Percentiles rank a stretch among this genome's conserved stretches.
These are phyloP conservation scores for Lepidothrix coronata DNA, from an alignment of 2,113 vertebrate species.

Conservation along the genomic window DNA sequence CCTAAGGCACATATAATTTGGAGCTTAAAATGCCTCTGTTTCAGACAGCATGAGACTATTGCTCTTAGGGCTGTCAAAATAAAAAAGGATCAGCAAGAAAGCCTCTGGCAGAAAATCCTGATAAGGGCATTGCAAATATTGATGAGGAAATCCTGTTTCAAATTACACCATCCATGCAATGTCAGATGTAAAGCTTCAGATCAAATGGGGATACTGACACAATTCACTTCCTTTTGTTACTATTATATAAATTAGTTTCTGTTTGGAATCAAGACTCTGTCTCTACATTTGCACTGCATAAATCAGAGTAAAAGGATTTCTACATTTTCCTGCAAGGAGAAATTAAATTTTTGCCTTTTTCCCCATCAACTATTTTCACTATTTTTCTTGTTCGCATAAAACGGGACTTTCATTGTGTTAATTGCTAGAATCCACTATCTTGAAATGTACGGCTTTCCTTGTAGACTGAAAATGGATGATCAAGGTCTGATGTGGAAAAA, in stretches of 20 bases:
- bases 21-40: neutral
- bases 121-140: neutral
- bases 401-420: neutral
- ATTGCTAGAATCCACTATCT: neutral
- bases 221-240: neutral
- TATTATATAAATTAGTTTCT: neutral
- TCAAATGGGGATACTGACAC: neutral
- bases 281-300: neutral
- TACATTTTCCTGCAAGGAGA: neutral
- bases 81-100: neutral
- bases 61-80: neutral
- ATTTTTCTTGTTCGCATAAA: neutral
- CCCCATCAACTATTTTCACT: neutral
- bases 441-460: neutral
- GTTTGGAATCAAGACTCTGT: neutral
- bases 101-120: neutral
- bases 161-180: neutral
- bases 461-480: neutral
- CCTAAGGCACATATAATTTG: neutral
- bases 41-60: neutral
- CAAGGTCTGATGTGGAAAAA: neutral
- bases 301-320: neutral
- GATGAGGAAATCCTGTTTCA: neutral
- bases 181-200: neutral
- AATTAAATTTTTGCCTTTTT: neutral